These are phyloP conservation scores for Machimus atricapillus DNA, from an alignment of 2,888 invertebrate species.

Conservation along the genomic window DNA sequence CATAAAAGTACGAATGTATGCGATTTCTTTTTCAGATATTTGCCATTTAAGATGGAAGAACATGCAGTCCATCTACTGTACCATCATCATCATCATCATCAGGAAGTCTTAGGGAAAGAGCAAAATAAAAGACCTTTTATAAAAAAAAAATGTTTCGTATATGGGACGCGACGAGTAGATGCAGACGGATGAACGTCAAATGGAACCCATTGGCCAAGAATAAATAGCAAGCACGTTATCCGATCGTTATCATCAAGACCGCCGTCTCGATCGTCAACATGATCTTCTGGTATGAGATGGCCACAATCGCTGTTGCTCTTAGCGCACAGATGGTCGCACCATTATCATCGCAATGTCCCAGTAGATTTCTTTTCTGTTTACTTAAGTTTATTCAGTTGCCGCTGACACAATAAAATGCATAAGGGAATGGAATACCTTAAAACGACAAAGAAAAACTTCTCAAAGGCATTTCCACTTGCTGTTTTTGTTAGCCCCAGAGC, in stretches of 20 bases:
- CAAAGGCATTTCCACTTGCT: slow-evolving; percentile 25
- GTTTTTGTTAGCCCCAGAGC: slow-evolving; percentile 15
- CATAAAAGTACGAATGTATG: neutral
- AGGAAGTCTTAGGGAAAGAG: slow-evolving; percentile 13
- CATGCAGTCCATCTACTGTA: neutral
- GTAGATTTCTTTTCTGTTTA: slow-evolving; percentile 31
- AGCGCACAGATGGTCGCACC: slow-evolving; percentile 29
- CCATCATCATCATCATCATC: slow-evolving; percentile 19
- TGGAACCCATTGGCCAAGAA: slow-evolving; percentile 16
- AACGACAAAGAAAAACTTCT: slow-evolving; percentile 32
- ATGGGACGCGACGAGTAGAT: slow-evolving; percentile 12
- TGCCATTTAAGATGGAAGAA: neutral
- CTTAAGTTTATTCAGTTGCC: slow-evolving; percentile 11
- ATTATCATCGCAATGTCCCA: slow-evolving; percentile 37
- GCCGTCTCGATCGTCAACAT: slow-evolving; percentile 30
- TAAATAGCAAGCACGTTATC: slow-evolving; percentile 35
- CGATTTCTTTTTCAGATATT: slow-evolving; percentile 1
- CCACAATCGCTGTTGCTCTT: neutral
- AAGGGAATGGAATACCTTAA: slow-evolving; percentile 31
- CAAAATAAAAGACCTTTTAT: neutral
- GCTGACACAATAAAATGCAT: slow-evolving; percentile 27
- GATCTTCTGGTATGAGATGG: slow-evolving; percentile 19
- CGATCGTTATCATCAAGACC: slow-evolving; percentile 34
- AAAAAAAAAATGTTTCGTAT: slow-evolving; percentile 3
- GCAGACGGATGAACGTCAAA: neutral